Conservation (phyloP, 2,113 vertebrate species). For the Oceanodroma tethys region DNA sequence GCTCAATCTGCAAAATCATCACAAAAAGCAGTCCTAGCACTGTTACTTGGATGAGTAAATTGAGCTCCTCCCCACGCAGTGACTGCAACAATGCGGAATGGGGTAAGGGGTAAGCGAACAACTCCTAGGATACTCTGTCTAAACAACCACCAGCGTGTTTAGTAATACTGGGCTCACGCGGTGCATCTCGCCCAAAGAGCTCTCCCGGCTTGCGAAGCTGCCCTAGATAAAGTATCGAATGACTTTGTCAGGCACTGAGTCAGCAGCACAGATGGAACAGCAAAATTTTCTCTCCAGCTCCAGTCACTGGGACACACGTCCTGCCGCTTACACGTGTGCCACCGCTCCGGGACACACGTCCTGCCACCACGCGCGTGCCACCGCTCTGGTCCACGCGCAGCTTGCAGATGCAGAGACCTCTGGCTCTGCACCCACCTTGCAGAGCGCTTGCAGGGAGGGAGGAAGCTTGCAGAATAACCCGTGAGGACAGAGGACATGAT, state of each 20-base stretch:
- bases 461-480: background rate
- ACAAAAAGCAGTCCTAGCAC: background rate
- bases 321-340: background rate
- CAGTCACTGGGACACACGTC: background rate
- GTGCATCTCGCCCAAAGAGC: background rate
- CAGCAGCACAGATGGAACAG: background rate
- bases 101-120: background rate
- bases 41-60: background rate
- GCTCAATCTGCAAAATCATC: background rate
- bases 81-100: background rate
- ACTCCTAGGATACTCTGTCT: background rate
- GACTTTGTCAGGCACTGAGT: background rate
- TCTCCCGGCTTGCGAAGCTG: background rate
- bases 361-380: fast-evolving
- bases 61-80: background rate
- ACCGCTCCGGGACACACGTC: fast-evolving
- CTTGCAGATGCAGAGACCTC: background rate
- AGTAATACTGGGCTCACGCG: background rate
- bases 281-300: background rate
- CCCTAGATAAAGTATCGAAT: background rate
- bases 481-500: background rate
- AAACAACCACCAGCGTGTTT: background rate
- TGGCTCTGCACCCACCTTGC: background rate
- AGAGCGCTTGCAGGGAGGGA: background rate
- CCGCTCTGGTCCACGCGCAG: fast-evolving